Evolutionary conservation across 2,888 invertebrate genomes (phyloP), one percentile per base, ranked within the genome.

Genomic region (Aelia acuminata): DNA sequence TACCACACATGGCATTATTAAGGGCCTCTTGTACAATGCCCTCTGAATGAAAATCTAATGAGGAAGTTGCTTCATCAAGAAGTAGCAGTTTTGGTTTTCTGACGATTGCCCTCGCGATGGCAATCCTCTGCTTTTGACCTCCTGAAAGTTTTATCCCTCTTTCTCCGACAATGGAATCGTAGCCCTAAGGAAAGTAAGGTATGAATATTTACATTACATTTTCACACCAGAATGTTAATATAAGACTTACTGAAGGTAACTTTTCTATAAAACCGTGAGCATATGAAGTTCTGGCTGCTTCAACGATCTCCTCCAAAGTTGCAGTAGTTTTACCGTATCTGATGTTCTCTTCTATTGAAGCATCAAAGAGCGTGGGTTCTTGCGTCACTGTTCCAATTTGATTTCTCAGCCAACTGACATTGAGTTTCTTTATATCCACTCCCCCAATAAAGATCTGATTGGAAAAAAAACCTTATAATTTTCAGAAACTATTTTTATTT

Each of bases 61-160:
- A n/a, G 26, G 57, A 57, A 57, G 57, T 57, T 1, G 57, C 57
- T 57, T 57, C 57, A 91, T 98, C 98, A 35, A 97, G 92, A 2
- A 97, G 92, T 47, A 97, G 92, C 90, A 98, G 96, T 89, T 94
- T 94, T 0, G 98, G 98, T 91, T 96, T 94, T 75, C 96, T 93
- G 3, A 98, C 94, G 20, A 98, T 93, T 0, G 98, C 97, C 89
- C 98, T 93, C 0, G 98, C 98, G 90, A 98, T 98, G 2, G 98
- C 97, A 4, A 57, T 57, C 13, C 57, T 57, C 26, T 57, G 57
- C 26, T 57, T 57, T 26, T 98, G 97, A 0, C 97, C 97, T n/a
- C 97, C 97, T 0, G 96, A 96, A 70, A 96, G 91, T 88, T 96
- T 96, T 0, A 96, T 95, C 2, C 97, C 97, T 88, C 96, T 94